A percentile compares a stretch with the other conserved stretches of the same genome.
Conservation (phyloP, 2,113 vertebrate species). For the Mohoua ochrocephala region DNA sequence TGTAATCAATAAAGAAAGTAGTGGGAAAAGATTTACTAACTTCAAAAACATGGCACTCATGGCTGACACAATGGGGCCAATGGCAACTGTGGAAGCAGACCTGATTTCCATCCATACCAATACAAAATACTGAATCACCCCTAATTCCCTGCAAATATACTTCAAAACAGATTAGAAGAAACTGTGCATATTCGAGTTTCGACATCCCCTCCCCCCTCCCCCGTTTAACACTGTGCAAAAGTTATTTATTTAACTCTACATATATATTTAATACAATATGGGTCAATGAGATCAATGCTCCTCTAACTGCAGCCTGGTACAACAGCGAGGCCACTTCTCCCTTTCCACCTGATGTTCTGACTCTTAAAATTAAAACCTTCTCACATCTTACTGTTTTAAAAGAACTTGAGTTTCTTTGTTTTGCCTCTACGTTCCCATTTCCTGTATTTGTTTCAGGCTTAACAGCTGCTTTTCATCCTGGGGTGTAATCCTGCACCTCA, state of each 20-base stretch:
- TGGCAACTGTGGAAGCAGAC: conserved; percentile 50
- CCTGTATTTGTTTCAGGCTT: conserved; percentile 47
- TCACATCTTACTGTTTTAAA: background rate
- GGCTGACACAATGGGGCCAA: background rate
- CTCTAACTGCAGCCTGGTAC: background rate
- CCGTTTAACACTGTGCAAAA: conserved; percentile 65
- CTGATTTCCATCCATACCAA: conserved; percentile 11
- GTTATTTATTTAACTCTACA: conserved; percentile 4
- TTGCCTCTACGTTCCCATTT: conserved; percentile 17
- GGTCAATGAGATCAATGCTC: background rate
- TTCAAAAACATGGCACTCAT: background rate
- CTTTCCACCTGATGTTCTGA: background rate
- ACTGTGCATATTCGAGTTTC: conserved; percentile 43
- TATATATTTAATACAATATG: conserved; percentile 13
- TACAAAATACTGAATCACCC: conserved; percentile 59
- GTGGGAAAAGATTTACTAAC: background rate
- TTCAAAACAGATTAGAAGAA: conserved; percentile 61
- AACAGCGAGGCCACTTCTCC: background rate
- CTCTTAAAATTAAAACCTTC: background rate
- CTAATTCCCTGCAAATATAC: conserved; percentile 59
- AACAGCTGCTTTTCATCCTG: background rate
- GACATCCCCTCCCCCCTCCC: background rate
- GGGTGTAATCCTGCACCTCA: background rate
- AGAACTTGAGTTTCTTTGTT: background rate
- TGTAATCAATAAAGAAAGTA: background rate